phyloP scores from a whole-genome alignment of 2,797 vertebrate genomes.

The Chelidonichthys spinosus region DNA sequence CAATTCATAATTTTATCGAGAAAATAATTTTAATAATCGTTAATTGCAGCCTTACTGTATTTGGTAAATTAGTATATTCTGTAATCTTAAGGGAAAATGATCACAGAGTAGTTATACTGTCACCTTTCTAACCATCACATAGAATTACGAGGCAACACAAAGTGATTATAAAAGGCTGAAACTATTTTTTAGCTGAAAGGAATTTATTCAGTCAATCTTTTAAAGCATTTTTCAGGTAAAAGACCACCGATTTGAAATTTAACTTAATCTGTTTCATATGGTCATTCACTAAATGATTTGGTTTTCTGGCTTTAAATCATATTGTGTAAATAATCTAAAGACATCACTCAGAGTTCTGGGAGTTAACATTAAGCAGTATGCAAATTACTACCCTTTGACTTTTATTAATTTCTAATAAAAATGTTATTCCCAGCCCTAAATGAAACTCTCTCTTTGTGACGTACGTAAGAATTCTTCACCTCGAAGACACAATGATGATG shows the following conservation, averaged over 20 bases:
- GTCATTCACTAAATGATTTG: background rate
- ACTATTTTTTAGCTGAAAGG: background rate
- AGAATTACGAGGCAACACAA: no score
- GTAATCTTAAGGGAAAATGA: no score
- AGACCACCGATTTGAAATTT: background rate
- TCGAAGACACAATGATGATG: conserved; percentile 13
- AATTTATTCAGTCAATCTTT: background rate
- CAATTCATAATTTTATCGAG: no score
- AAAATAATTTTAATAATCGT: no score
- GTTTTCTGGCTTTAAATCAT: background rate
- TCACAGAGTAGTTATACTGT: no score
- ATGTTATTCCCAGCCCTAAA: background rate
- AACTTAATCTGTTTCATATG: background rate
- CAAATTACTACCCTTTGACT: background rate
- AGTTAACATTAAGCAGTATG: background rate
- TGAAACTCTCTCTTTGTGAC: background rate
- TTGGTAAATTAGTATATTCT: no score
- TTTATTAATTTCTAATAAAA: background rate
- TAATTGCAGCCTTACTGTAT: no score
- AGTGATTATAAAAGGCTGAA: no score
- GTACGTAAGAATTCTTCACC: background rate
- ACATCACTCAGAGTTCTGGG: background rate
- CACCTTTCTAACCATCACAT: no score
- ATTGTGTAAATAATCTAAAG: background rate
- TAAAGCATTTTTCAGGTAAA: background rate